Evolutionary conservation across 2,113 vertebrate species (phyloP), one percentile per base, ranked within the genome.

Genomic region (Antennarius striatus): DNA sequence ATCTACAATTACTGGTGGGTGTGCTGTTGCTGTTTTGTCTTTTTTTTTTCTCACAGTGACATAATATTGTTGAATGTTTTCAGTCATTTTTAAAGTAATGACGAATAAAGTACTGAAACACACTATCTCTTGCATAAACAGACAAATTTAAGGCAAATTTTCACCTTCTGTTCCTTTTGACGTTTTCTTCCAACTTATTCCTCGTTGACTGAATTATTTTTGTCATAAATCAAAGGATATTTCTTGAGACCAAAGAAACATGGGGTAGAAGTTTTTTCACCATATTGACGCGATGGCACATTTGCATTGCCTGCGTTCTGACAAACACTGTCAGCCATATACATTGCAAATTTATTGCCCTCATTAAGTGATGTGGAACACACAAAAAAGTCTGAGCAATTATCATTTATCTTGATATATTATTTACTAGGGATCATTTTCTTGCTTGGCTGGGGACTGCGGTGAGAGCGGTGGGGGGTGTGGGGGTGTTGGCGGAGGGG

Each of bases 371-470:
- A 93, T 90, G 93, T 86, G 93, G 77, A 89, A 78, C 74, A 60
- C 85, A 73, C 75, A 71, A 93, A 49, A 96, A 96, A 36, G 7
- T 92, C 83, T 77, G 91, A 93, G 94, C 94, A 96, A 97, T 98
- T 97, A 97, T 97, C 95, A 96, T 98, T 98, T 97, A 97, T 98
- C 96, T 96, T 98, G 94, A 98, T 99, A 96, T 96, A 98, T 98
- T 98, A 98, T 98, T 99, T 97, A 98, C 94, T 91, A 96, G 95
- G 92, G 92, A 92, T 96, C 92, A 91, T 94, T 96, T 94, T 96
- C 95, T 91, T 92, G 59, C 86, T 71, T 72, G 91, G 90, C 94
- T 94, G 93, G 95, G 91, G 92, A 94, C 92, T 84, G 68, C 92
- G 92, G 94, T 91, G 92, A 91, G 93, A 68, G 85, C 82, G 81